Base-by-base conservation (phyloP, 2,888 invertebrate species). In the Yponomeuta sedellus region DNA sequence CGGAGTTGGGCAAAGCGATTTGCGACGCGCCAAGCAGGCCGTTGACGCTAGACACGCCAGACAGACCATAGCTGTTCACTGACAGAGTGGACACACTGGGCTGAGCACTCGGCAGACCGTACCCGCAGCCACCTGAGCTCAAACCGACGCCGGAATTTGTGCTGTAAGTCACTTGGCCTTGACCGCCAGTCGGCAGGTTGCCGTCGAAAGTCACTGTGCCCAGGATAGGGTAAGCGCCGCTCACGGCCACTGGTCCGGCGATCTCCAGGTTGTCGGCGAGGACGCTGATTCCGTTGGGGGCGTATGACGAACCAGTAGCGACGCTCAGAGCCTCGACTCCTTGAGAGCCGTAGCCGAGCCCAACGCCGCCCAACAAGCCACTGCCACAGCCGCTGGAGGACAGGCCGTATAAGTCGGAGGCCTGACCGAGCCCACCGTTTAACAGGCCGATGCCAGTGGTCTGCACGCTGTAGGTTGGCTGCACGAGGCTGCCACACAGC, bases 261-360 rank as follows among this genome's bases (percentile, higher is more conserved):
- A n/a, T n/a, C n/a, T n/a, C n/a, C n/a, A n/a, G n/a, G n/a, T n/a
- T n/a, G n/a, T n/a, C 10, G 10, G 80, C 76, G 4, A 74, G 66
- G 0, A 81, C 70, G 6, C 71, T 70, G 4, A 83, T 69, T 3
- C 84, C 83, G n/a, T 73, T 71, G 0, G 81, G 78, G 5, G 73
- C 68, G 25, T 77, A 75, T 0, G 77, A 77, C 3, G 81, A 80
- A 44, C 72, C 67, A 59, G 77, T 83, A 67, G 75, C 68, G 0
- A 78, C 71, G 1, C 72, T 68, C 57, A 85, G 74, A 1, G 70
- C 70, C n/a, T 77, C 77, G 59, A 44, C 12, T n/a, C n/a, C n/a
- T n/a, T n/a, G n/a, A n/a, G n/a, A n/a, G n/a, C n/a, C n/a, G n/a
- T n/a, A n/a, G n/a, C 44, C 44, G 44, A 44, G 44, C 12, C 10